Percentiles rank a stretch among this genome's conserved stretches.
Conservation (phyloP, 2,888 invertebrate species). For the Drosophila borealis region DNA sequence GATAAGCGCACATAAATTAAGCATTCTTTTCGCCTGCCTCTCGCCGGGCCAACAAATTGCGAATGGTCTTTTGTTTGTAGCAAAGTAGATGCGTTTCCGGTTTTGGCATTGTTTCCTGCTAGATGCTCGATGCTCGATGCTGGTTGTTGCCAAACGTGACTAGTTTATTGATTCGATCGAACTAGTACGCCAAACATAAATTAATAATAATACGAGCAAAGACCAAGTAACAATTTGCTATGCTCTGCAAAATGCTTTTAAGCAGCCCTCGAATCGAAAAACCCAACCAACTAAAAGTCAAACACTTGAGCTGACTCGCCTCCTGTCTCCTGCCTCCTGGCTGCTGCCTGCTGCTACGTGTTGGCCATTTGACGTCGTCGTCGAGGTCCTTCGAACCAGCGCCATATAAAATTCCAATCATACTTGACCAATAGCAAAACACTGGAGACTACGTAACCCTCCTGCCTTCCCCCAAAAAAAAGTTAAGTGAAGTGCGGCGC, state of each 20-base stretch:
- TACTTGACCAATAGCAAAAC: conserved; percentile 78
- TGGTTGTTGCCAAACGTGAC: conserved; percentile 63
- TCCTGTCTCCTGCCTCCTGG: conserved; percentile 8
- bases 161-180: conserved; percentile 71
- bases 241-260: conserved; percentile 74
- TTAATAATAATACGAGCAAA: conserved; percentile 70
- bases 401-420: conserved; percentile 79
- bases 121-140: conserved; percentile 18
- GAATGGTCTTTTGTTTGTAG: conserved; percentile 61
- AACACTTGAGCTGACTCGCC: conserved; percentile 52
- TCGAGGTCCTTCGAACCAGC: conserved; percentile 53
- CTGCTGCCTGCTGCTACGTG: conserved; percentile 53
- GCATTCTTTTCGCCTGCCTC: conserved; percentile 53
- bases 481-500: conserved; percentile 75
- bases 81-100: conserved; percentile 55
- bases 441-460: conserved; percentile 66
- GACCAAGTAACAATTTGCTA: conserved; percentile 75
- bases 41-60: conserved; percentile 60
- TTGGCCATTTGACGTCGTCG: conserved; percentile 71
- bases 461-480: conserved; percentile 23
- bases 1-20: conserved; percentile 80
- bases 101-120: conserved; percentile 54
- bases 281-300: conserved; percentile 70
- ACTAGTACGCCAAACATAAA: conserved; percentile 66
- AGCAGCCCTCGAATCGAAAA: conserved; percentile 30